A percentile compares a stretch with the other conserved stretches of the same genome.
phyloP scores from a whole-genome alignment of 2,888 invertebrate genomes.

The Aleiodes testaceus region DNA sequence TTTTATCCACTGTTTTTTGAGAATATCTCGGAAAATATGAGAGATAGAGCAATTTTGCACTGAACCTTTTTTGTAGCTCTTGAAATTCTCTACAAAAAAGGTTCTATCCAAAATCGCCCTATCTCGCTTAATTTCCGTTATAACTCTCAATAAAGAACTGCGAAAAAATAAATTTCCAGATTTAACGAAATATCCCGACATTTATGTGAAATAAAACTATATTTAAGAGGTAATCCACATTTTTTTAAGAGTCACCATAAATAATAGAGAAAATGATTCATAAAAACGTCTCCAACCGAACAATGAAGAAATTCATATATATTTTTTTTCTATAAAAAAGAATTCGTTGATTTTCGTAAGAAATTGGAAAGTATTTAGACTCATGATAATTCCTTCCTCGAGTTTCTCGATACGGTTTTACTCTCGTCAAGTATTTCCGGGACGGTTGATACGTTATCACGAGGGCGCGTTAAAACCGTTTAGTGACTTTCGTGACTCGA shows the following conservation, averaged over 20 bases:
- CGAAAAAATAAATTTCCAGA: too few species aligned
- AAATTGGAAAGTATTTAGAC: conserved; percentile 9
- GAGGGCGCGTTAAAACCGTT: conserved; percentile 39
- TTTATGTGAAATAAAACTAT: conserved; percentile 23
- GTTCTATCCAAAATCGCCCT: too few species aligned
- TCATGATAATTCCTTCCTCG: conserved; percentile 23
- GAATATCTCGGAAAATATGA: too few species aligned
- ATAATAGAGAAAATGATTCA: background rate
- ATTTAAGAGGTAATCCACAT: background rate
- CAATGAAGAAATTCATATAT: background rate
- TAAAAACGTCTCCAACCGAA: background rate
- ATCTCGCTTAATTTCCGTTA: too few species aligned
- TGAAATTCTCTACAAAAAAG: too few species aligned
- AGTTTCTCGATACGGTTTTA: conserved; percentile 29
- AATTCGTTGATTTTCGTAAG: too few species aligned
- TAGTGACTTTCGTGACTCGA: conserved; percentile 48
- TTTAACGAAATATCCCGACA: background rate
- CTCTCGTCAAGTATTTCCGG: conserved; percentile 46
- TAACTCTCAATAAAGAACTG: too few species aligned
- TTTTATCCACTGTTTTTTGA: too few species aligned
- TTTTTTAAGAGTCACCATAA: conserved; percentile 17
- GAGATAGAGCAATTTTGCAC: too few species aligned
- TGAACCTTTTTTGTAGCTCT: too few species aligned
- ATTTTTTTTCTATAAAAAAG: too few species aligned
- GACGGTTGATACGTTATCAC: conserved; percentile 44